phyloP scores from a whole-genome alignment of 2,113 vertebrate genomes.

The Ivindomyrus marchei region DNA sequence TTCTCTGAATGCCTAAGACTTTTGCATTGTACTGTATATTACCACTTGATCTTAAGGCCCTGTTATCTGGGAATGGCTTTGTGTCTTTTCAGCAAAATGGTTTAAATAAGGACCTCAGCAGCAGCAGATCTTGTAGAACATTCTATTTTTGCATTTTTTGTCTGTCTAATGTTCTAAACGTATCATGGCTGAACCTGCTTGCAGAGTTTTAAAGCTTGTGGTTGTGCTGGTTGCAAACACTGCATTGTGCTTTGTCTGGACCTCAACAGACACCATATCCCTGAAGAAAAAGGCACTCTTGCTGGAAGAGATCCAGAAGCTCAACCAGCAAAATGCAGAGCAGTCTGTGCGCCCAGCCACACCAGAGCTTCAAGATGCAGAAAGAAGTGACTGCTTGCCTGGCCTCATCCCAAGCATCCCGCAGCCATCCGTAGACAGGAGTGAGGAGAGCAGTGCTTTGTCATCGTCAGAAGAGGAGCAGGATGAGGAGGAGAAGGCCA shows the following conservation, averaged over 20 bases:
- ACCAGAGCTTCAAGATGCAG: conserved; percentile 26
- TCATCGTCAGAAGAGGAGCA: conserved; percentile 7
- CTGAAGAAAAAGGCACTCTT: conserved; percentile 49
- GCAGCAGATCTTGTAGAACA: neutral
- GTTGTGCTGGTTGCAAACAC: neutral
- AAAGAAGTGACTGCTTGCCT: neutral
- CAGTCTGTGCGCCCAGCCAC: conserved; percentile 42
- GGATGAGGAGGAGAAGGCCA: conserved; percentile 20
- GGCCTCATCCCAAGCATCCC: conserved; percentile 39
- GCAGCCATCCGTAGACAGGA: neutral
- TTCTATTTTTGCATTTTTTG: neutral
- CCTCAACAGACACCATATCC: conserved; percentile 52
- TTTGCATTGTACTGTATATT: neutral
- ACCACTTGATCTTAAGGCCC: neutral
- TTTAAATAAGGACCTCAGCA: neutral
- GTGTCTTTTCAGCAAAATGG: neutral
- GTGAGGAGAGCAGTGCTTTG: conserved; percentile 15
- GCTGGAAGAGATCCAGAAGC: conserved; percentile 65
- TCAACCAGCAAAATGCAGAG: conserved; percentile 73
- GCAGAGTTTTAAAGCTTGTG: neutral
- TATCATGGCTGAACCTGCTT: neutral
- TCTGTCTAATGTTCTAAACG: neutral
- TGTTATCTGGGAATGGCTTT: neutral
- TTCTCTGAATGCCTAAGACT: neutral
- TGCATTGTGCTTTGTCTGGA: neutral